These are phyloP conservation scores for Paracanthobrama guichenoti DNA, from an alignment of 2,113 vertebrate species.

Conservation along the genomic window DNA sequence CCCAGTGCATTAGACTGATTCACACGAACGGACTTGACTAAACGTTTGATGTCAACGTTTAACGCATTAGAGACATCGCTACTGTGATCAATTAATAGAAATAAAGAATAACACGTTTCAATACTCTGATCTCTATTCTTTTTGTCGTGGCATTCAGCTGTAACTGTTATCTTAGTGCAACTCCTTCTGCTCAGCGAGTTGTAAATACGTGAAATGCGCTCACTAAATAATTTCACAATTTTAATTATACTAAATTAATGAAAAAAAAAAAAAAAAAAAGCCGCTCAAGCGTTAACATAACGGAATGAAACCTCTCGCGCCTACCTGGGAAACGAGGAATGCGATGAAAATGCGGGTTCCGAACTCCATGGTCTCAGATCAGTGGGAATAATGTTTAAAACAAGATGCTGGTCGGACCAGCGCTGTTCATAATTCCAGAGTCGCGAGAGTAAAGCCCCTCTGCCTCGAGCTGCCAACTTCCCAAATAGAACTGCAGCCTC, in stretches of 20 bases:
- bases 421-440: slow-evolving; percentile 99
- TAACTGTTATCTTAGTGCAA: neutral
- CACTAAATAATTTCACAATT: neutral
- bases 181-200: neutral
- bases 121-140: neutral
- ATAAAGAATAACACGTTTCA: neutral
- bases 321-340: slow-evolving; percentile 94
- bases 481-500: slow-evolving; percentile 95
- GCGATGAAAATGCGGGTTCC: slow-evolving; percentile 83
- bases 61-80: neutral
- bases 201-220: neutral
- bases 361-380: slow-evolving; percentile 83
- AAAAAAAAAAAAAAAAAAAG: neutral
- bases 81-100: neutral
- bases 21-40: slow-evolving; percentile 13
- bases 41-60: neutral
- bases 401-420: slow-evolving; percentile 85
- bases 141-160: neutral
- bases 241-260: neutral
- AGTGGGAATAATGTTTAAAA: slow-evolving; percentile 78
- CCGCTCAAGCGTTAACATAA: neutral
- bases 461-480: slow-evolving; percentile 92
- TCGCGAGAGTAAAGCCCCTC: slow-evolving; percentile 82
- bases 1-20: slow-evolving; percentile 3
- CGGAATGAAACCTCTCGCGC: slow-evolving; percentile 51